Evolutionary conservation across 2,888 invertebrate species (phyloP), one percentile per base, ranked within the genome.

Genomic region (Torymus tubicola): DNA sequence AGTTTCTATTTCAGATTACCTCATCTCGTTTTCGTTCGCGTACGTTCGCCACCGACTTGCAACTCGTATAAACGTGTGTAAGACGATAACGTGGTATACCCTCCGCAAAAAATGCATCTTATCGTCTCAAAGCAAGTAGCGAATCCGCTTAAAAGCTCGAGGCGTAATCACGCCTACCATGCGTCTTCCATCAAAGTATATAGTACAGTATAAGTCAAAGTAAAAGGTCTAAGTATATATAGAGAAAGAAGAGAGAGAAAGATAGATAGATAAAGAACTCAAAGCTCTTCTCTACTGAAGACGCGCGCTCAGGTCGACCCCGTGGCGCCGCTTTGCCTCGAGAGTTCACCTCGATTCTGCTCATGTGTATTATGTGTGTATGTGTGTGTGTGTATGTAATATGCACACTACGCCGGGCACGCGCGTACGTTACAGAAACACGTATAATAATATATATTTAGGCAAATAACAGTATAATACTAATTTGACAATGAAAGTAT

Each of bases 361-460:
- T 42, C 10, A 42, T 42, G 42, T 42, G 42, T 42, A 42, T 42
- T 8, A 64, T 68, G 82, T 83, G 42, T 42, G 42, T 8, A 64
- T 68, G 82, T 83, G 42, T 42, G 42, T 63, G 82, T 83, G 21
- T 21, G 21, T 21, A 2, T 21, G 21, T 21, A 21, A 21, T 21
- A 21, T 21, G 83, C 83, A 83, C 79, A 83, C 81, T 42, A 42
- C 42, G 42, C 42, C 42, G 42, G 82, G 65, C 69, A 71, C 64
- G 71, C 65, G 75, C 76, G 76, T 60, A 58, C 18, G 81, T 42
- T 42, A 82, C 76, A 82, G 69, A 84, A 83, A 83, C 82, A 83
- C 82, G 82, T 42, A 42, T 42, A 42, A 42, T 31, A 31, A 31
- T 3, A 81, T 83, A 83, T 83, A 83, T 80, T 81, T 81, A 80